Percentiles rank a stretch among this genome's conserved stretches.
Conservation (phyloP, 2,888 invertebrate genomes). For the Willowsia nigromaculata region DNA sequence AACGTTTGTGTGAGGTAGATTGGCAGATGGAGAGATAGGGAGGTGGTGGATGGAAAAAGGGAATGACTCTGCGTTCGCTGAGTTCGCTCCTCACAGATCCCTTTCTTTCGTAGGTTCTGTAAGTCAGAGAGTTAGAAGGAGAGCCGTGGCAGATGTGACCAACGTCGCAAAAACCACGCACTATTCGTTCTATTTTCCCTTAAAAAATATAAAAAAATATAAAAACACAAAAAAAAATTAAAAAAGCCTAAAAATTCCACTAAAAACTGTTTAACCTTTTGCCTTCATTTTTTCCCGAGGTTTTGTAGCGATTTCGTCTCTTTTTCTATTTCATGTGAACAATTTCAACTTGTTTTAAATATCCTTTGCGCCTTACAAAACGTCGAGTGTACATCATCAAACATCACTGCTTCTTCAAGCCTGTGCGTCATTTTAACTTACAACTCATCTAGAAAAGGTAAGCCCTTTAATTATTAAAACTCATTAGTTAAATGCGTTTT, state of each 20-base stretch:
- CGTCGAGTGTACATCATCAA: background rate
- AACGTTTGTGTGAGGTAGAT: background rate
- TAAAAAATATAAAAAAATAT: constrained; percentile 72
- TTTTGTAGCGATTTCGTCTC: constrained; percentile 73
- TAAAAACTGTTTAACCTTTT: constrained; percentile 74
- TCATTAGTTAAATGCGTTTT: background rate
- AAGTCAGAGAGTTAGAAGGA: constrained; percentile 19
- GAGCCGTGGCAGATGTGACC: constrained; percentile 76
- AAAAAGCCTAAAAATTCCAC: constrained; percentile 71
- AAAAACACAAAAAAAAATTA: constrained; percentile 76
- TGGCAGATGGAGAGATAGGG: background rate
- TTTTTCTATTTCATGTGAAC: no score
- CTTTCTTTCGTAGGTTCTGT: constrained; percentile 70
- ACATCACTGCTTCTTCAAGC: background rate
- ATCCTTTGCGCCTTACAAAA: background rate
- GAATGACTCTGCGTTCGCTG: background rate
- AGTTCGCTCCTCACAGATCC: constrained; percentile 72
- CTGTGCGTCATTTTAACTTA: background rate
- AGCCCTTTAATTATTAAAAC: background rate
- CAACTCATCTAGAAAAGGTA: background rate
- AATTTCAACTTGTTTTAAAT: no score
- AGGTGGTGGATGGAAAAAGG: constrained; percentile 30
- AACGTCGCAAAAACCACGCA: constrained; percentile 77
- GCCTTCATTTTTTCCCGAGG: constrained; percentile 69
- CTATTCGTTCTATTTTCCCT: constrained; percentile 76